These are phyloP conservation scores for Amblyopsis hoosieri DNA, from an alignment of 2,797 vertebrate genomes.

Conservation along the genomic window DNA sequence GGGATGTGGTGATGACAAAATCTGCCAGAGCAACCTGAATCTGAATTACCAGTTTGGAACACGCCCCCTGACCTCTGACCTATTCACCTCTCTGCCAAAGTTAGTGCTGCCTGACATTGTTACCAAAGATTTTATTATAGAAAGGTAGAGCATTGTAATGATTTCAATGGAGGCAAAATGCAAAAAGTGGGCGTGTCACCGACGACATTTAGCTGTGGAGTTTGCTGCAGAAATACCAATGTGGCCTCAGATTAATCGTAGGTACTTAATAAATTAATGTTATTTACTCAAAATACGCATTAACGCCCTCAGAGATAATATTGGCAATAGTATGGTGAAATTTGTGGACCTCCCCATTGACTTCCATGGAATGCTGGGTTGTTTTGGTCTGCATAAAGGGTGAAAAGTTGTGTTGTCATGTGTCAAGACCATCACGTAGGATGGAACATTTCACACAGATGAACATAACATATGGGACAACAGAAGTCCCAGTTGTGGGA, in stretches of 20 bases:
- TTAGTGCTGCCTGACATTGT: conserved; percentile 59
- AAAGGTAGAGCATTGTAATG: no score
- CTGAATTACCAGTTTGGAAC: conserved; percentile 84
- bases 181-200: no score
- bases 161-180: no score
- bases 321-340: no score
- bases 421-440: conserved; percentile 33
- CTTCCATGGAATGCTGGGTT: no score
- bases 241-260: no score
- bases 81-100: conserved; percentile 84
- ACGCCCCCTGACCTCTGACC: conserved; percentile 69
- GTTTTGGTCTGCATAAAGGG: not conserved
- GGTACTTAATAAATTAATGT: no score
- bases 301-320: no score
- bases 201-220: no score
- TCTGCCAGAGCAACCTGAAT: conserved; percentile 94
- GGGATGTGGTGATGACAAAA: conserved; percentile 90
- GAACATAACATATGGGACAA: conserved; percentile 20
- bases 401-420: conserved; percentile 1
- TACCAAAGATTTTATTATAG: conserved; percentile 8
- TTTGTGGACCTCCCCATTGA: no score
- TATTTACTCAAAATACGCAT: no score
- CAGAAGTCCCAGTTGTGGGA: conserved; percentile 32
- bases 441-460: conserved; percentile 27
- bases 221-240: no score